Percentiles rank a stretch among this genome's conserved stretches.
Evolutionary conservation across 2,797 vertebrate species (phyloP).

Genomic region (Hydrolagus colliei): DNA sequence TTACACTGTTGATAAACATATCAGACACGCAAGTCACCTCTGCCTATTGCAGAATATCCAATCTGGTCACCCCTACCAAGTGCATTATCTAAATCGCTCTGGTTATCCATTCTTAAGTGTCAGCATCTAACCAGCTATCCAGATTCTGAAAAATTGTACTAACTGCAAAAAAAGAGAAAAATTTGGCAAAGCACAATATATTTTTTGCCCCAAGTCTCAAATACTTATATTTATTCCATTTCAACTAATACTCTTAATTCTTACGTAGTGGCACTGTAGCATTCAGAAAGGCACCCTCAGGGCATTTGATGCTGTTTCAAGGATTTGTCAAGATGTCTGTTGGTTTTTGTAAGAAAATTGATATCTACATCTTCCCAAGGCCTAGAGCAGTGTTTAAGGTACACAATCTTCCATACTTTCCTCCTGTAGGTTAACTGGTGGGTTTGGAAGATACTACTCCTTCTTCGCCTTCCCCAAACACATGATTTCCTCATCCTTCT

Average conservation of each 20-base stretch:
- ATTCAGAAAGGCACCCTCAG: constrained; percentile 2
- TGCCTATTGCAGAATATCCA: no score
- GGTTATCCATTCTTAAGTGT: no score
- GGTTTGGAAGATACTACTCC: neutral
- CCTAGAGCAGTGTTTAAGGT: constrained; percentile 17
- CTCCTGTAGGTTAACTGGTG: constrained; percentile 7
- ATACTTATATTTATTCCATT: constrained; percentile 29
- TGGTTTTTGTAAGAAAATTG: constrained; percentile 26
- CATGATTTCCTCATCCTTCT: no score
- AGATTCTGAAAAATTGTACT: no score
- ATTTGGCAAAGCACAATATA: neutral
- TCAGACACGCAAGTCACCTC: no score
- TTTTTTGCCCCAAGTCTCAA: constrained; percentile 28
- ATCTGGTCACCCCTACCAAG: no score
- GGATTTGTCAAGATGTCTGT: constrained; percentile 26
- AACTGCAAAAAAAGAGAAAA: no score
- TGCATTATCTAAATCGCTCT: no score
- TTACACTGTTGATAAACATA: no score
- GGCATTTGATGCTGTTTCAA: constrained; percentile 25
- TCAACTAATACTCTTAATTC: constrained; percentile 25
- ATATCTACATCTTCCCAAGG: constrained; percentile 9
- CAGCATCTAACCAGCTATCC: no score
- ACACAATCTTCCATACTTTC: constrained; percentile 15
- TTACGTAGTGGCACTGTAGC: constrained; percentile 16
- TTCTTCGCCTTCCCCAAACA: no score